Evolutionary conservation across 1,140 invertebrate genomes (phyloP).

Genomic region (Sinella curviseta): DNA sequence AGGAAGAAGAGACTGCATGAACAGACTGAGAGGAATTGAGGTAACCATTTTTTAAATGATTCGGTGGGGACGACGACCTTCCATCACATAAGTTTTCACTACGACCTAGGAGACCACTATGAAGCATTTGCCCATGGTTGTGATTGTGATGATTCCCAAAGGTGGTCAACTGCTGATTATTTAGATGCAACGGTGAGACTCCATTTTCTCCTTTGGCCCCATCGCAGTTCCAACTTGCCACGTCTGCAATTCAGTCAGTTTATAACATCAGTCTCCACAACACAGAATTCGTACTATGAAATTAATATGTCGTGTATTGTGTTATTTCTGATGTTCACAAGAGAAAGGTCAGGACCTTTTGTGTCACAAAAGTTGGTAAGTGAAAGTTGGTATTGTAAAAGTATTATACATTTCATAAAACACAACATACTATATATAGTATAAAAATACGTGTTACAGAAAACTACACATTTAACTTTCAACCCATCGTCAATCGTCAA

Average conservation of each 20-base stretch:
- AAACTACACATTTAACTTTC: no score
- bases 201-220: conserved; percentile 43
- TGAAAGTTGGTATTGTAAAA: no score
- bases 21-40: conserved; percentile 33
- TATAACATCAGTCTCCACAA: neutral
- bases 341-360: no score
- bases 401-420: no score
- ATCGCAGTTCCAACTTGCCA: conserved; percentile 42
- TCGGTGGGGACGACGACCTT: conserved; percentile 30
- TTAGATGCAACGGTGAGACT: conserved; percentile 35
- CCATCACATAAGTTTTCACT: conserved; percentile 18
- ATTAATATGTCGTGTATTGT: neutral
- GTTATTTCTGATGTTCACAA: neutral
- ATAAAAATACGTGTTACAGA: no score
- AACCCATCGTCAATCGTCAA: no score
- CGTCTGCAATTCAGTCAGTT: conserved; percentile 26
- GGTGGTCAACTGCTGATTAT: conserved; percentile 42
- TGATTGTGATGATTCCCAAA: conserved; percentile 43
- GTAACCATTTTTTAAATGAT: conserved; percentile 42
- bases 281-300: neutral
- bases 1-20: conserved; percentile 34
- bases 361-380: no score
- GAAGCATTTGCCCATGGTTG: conserved; percentile 2
- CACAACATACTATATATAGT: no score
- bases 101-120: conserved; percentile 3